Base-by-base conservation (phyloP, 2,888 invertebrate species). In the Rhamnusium bicolor region DNA sequence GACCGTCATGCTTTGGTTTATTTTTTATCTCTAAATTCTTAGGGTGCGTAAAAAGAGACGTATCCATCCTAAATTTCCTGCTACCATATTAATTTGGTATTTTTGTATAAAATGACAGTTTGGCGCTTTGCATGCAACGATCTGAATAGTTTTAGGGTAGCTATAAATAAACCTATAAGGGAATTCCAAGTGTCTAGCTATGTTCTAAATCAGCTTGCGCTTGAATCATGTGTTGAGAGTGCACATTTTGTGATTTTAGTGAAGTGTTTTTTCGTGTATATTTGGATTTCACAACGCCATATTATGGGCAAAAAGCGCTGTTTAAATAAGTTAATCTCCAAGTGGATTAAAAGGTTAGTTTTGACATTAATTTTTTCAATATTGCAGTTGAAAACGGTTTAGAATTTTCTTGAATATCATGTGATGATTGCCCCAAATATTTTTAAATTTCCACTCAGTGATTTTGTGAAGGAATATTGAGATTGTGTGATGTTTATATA, bases 261-360 rank as follows among this genome's bases (percentile, higher is more conserved):
- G 14, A 53, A 27, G 67, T 46, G 66, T 66, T 69, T 74, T 69
- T 75, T 69, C 56, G 61, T 56, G 65, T 66, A 53, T 56, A 56
- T 46, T 40, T 10, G 40, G 16, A 6, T n/a, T 51, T 53, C 32
- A n/a, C 47, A 19, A 2, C 14, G n/a, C n/a, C n/a, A 40, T 12
- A 80, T 73, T 68, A 88, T 88, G 88, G 87, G 87, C 47, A 88
- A 88, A 82, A 86, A 84, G 75, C 84, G 85, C 66, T 84, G 87
- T 74, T 79, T 88, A 75, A 87, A 88, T 79, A 84, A 85, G 63
- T 84, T 88, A 66, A 87, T 88, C 71, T 85, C 84, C 21, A 87
- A 87, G 81, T 88, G 88, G 88, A 87, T 88, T 69, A 88, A 87
- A 80, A 88, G 88, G 88, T 88, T 81, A 69, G 79, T 69, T 27